Conservation (phyloP, 2,888 invertebrate species). For the Plemyria rubiginata region DNA sequence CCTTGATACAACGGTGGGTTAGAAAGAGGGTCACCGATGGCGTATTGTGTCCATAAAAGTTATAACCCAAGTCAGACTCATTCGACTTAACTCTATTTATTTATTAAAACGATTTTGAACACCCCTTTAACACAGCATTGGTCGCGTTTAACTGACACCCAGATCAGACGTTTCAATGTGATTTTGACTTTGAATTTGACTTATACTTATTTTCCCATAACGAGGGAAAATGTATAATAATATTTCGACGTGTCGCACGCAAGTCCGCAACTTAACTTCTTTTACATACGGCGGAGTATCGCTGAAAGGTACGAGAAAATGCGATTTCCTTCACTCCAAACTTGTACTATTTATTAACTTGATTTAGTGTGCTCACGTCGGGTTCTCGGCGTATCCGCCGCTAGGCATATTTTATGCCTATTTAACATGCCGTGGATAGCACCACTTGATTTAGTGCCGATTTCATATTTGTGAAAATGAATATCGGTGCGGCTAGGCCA, state of each 20-base stretch:
- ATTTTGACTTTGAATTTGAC: too few species aligned
- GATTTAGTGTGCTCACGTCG: conserved; percentile 56
- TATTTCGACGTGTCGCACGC: too few species aligned
- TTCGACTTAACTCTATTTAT: neutral
- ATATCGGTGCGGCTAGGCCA: conserved; percentile 20
- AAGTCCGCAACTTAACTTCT: neutral
- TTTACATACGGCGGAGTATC: neutral
- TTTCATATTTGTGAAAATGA: conserved; percentile 28
- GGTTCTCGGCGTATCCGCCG: conserved; percentile 25
- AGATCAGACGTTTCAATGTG: too few species aligned
- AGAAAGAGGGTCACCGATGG: conserved; percentile 18
- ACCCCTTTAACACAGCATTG: too few species aligned
- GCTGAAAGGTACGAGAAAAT: conserved; percentile 20
- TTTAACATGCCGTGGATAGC: conserved; percentile 41
- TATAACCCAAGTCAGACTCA: conserved; percentile 1
- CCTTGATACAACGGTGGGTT: conserved; percentile 16
- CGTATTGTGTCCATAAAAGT: conserved; percentile 6
- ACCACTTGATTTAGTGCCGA: conserved; percentile 29
- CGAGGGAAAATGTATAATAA: too few species aligned
- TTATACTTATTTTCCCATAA: too few species aligned
- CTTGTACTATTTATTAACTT: conserved; percentile 52
- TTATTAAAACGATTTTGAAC: neutral
- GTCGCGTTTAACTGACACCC: too few species aligned
- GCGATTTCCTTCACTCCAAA: conserved; percentile 30
- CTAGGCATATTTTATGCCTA: conserved; percentile 43